phyloP scores from a whole-genome alignment of 2,888 invertebrate species.

The Abscondita cerata region DNA sequence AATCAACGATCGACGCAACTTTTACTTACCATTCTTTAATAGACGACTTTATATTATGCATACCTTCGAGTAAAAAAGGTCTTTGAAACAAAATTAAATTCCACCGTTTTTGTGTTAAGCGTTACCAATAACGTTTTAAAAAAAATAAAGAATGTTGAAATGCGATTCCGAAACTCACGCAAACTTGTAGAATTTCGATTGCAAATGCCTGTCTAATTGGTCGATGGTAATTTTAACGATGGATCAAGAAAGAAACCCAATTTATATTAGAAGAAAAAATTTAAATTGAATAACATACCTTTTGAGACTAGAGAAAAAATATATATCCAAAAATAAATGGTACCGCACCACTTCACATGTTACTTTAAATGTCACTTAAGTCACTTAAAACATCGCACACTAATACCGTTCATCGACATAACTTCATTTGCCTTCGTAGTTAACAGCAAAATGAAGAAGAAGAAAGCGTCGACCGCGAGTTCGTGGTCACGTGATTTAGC shows the following conservation, averaged over 20 bases:
- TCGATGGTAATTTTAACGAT: background rate
- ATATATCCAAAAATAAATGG: conserved; percentile 5
- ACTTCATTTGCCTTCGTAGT: conserved; percentile 12
- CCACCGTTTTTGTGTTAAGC: background rate
- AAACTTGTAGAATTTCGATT: too few relatives aligned
- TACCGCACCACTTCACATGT: conserved; percentile 10
- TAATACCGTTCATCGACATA: conserved; percentile 17
- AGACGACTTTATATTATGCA: conserved; percentile 16
- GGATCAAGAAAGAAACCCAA: background rate
- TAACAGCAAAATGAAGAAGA: conserved; percentile 34
- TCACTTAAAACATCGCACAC: conserved; percentile 26
- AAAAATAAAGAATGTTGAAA: too few relatives aligned
- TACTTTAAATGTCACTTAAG: conserved; percentile 17
- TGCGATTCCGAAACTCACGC: too few relatives aligned
- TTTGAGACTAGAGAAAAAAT: background rate
- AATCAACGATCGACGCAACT: conserved; percentile 25
- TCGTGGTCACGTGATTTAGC: conserved; percentile 30
- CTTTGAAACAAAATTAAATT: too few relatives aligned
- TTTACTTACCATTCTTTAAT: conserved; percentile 29
- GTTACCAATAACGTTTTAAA: too few relatives aligned
- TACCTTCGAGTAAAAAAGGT: background rate
- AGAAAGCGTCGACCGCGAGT: conserved; percentile 33
- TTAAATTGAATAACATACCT: background rate
- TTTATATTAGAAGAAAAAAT: too few relatives aligned
- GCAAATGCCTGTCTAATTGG: background rate